phyloP scores from a whole-genome alignment of 2,797 vertebrate genomes.

The Acanthurus leucopareius region DNA sequence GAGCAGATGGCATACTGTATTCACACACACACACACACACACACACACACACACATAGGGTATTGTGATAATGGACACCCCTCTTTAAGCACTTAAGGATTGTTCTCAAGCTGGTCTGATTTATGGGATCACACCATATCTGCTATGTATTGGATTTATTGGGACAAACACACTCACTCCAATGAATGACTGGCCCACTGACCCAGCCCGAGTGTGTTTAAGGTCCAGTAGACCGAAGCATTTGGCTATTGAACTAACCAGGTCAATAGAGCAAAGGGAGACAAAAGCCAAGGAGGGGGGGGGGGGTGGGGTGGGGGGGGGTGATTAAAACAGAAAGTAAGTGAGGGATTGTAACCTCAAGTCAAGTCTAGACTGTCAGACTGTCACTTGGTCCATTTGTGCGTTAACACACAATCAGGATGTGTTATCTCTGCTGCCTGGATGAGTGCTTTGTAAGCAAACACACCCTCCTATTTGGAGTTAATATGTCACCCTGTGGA shows the following conservation, averaged over 20 bases:
- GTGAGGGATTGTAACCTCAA: not conserved
- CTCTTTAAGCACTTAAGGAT: conserved; percentile 62
- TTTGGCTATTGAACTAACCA: conserved; percentile 68
- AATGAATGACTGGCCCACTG: conserved; percentile 69
- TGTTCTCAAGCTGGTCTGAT: conserved; percentile 55
- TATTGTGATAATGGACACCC: conserved; percentile 59
- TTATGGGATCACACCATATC: conserved; percentile 45
- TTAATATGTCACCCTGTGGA: conserved; percentile 31
- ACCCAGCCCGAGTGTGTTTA: conserved; percentile 48
- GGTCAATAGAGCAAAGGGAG: conserved; percentile 62
- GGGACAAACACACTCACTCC: conserved; percentile 41
- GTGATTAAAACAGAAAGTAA: conserved; percentile 27
- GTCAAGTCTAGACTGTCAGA: conserved; percentile 18
- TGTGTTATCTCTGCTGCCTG: not conserved
- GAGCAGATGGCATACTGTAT: conserved; percentile 70
- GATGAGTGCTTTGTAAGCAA: conserved; percentile 34
- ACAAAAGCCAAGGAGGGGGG: conserved; percentile 50
- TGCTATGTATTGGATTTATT: conserved; percentile 36
- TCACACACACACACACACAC: conserved; percentile 36
- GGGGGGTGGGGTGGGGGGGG: conserved; percentile 8
- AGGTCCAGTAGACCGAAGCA: conserved; percentile 50
- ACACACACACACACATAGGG: conserved; percentile 2
- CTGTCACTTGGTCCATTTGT: conserved; percentile 16
- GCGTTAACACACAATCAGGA: conserved; percentile 19
- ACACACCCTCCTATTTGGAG: conserved; percentile 34